phyloP scores from a whole-genome alignment of 2,113 vertebrate species.

The Cricetomys ansorgei region DNA sequence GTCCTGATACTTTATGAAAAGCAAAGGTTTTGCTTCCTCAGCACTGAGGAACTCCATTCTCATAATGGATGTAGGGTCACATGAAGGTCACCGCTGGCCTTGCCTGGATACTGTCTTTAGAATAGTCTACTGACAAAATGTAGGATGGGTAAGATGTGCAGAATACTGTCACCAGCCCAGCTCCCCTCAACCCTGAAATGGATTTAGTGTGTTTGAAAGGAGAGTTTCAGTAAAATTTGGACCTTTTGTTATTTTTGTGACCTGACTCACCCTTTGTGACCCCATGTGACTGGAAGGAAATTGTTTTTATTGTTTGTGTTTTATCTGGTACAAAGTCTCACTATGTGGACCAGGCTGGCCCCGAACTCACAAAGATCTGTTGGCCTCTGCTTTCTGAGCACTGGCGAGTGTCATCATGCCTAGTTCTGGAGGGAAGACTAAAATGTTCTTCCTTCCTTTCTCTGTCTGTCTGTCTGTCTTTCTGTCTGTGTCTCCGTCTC shows the following conservation, averaged over 20 bases:
- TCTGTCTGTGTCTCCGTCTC: not conserved
- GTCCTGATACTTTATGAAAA: not conserved
- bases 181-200: not conserved
- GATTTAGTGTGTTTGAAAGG: not conserved
- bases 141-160: not conserved
- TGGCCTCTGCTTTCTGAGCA: not conserved
- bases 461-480: not conserved
- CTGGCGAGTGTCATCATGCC: not conserved
- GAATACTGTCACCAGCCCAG: not conserved
- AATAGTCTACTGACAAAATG: not conserved
- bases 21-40: not conserved
- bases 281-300: not conserved
- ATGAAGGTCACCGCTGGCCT: not conserved
- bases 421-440: not conserved
- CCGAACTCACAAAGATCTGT: not conserved
- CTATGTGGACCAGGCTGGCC: not conserved
- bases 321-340: not conserved
- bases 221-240: not conserved
- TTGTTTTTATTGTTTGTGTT: not conserved
- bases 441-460: not conserved
- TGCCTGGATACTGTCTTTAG: not conserved
- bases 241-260: conserved; percentile 14
- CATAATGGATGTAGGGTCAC: not conserved
- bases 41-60: not conserved
- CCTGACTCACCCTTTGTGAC: not conserved